phyloP scores from a whole-genome alignment of 2,888 invertebrate genomes.

The Oasisia sp. region DNA sequence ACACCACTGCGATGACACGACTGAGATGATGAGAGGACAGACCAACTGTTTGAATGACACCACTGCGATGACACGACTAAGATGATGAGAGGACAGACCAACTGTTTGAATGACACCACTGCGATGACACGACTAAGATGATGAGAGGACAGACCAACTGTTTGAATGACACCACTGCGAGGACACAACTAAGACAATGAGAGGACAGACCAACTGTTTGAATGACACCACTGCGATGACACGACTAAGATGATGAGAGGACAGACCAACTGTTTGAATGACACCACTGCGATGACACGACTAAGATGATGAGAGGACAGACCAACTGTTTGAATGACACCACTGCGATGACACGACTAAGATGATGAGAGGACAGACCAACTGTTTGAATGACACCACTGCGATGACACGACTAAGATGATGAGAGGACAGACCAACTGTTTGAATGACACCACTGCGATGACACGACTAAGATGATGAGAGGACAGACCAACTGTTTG shows the following conservation, averaged over 20 bases:
- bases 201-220: slow-evolving; percentile 69
- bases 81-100: slow-evolving; percentile 42
- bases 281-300: no score
- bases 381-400: slow-evolving; percentile 70
- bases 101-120: slow-evolving; percentile 70
- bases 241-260: not conserved
- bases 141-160: slow-evolving; percentile 68
- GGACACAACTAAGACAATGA: not conserved
- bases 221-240: no score
- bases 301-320: not conserved
- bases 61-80: no score
- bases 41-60: slow-evolving; percentile 72
- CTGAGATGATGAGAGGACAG: not conserved
- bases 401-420: no score
- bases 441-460: no score
- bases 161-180: no score
- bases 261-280: slow-evolving; percentile 72
- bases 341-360: no score
- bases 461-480: not conserved
- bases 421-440: slow-evolving; percentile 68
- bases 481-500: slow-evolving; percentile 69
- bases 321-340: slow-evolving; percentile 72
- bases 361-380: slow-evolving; percentile 42
- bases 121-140: no score
- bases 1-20: no score